Evolutionary conservation across 1,140 invertebrate genomes (phyloP), one percentile per base, ranked within the genome.

Genomic region (Heliconius himera): DNA sequence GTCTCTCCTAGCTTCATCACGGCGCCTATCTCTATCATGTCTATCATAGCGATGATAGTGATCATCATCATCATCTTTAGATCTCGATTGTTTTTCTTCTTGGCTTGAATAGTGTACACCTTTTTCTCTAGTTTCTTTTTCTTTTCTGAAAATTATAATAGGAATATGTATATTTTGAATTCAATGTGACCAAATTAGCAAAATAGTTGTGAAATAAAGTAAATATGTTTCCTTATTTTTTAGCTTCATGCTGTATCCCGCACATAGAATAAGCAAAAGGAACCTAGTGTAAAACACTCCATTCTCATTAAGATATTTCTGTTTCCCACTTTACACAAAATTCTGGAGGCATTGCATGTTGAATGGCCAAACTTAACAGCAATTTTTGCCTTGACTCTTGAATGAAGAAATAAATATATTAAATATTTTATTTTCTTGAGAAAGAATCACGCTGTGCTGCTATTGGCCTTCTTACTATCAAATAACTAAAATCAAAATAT

Each of bases 81-180:
- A 88, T 41, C 86, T 83, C 16, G 85, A 86, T 84, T 93, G 90
- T 54, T 95, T 94, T 86, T 95, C 93, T 78, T 96, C 95, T 89
- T 95, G 94, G 66, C 95, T 95, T 1, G 95, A 95, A 82, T 95
- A 93, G 85, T 95, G 95, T 8, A 96, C 94, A 80, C 95, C 95
- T 89, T 95, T 95, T 78, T 94, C 92, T 84, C 92, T 91, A 70
- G 88, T 84, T 77, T 95, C 93, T 81, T 88, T 93, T 84, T 95
- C 92, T 89, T 95, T 95, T 92, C 96, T 96, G 49, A 91, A 95
- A 84, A 95, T 66, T 6, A 29, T 66, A 1, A 13, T n/a, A 66
- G 9, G 11, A 66, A 29, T 56, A 22, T 16, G 11, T 16, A 16
- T 66, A 66, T 22, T 26, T 66, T 66, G 8, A 5, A 29, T 26